Conservation (phyloP, 1,140 invertebrate genomes). For the Ostrea denselamellosa region DNA sequence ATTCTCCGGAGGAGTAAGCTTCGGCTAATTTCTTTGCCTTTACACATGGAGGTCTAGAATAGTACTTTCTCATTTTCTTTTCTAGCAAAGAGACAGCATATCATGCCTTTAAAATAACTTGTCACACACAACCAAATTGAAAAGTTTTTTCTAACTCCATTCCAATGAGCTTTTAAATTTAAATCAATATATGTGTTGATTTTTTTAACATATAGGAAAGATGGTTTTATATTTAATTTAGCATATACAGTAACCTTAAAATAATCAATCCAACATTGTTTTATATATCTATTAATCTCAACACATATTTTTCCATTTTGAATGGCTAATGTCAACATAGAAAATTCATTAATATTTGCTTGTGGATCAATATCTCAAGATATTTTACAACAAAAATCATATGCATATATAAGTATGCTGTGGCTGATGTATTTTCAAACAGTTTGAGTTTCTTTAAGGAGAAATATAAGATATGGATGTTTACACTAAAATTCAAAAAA, state of each 20-base stretch:
- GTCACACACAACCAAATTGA: background rate
- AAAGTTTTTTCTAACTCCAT: background rate
- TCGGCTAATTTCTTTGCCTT: constrained; percentile 28
- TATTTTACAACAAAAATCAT: too few relatives aligned
- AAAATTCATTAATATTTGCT: constrained; percentile 15
- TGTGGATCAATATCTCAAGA: background rate
- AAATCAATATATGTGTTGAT: background rate
- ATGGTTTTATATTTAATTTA: background rate
- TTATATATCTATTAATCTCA: too few relatives aligned
- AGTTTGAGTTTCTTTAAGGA: too few relatives aligned
- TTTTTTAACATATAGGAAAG: background rate
- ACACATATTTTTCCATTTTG: constrained; percentile 4
- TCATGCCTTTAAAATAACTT: too few relatives aligned
- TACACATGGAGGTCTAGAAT: constrained; percentile 29
- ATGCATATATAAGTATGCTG: too few relatives aligned
- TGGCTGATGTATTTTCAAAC: too few relatives aligned
- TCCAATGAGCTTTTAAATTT: background rate
- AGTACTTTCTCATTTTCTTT: constrained; percentile 1
- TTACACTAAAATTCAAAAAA: too few relatives aligned
- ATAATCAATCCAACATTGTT: too few relatives aligned
- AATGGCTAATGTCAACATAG: background rate
- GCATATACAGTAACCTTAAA: too few relatives aligned
- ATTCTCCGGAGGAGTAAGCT: constrained; percentile 39
- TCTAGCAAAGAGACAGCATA: too few relatives aligned
- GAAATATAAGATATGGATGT: too few relatives aligned